These are phyloP conservation scores for Leptatherina wallacei DNA, from an alignment of 2,797 vertebrate genomes.

Conservation along the genomic window DNA sequence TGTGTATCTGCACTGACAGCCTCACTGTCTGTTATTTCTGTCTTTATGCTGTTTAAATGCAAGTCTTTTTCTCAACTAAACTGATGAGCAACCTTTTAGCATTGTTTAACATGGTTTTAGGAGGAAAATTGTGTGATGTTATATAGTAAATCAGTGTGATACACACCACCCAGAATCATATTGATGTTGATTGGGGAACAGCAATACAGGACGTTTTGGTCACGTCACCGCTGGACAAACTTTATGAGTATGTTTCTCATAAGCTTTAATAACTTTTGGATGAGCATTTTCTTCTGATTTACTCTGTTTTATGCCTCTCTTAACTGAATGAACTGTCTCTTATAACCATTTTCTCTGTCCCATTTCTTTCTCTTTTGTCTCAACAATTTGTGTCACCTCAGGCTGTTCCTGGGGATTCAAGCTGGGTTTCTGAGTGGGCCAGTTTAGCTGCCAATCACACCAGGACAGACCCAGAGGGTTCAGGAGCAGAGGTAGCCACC, in stretches of 20 bases:
- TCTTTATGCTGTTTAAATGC: conserved; percentile 16
- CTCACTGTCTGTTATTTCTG: conserved; percentile 21
- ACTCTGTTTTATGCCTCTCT: not conserved
- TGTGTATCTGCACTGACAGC: conserved; percentile 15
- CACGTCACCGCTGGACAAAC: not conserved
- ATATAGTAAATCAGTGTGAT: not conserved
- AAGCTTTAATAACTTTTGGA: conserved; percentile 4
- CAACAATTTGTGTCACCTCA: conserved; percentile 41
- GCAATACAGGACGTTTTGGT: not conserved
- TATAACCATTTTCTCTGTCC: conserved; percentile 14
- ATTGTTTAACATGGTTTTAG: not conserved
- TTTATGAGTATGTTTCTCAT: not conserved
- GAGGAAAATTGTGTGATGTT: not conserved
- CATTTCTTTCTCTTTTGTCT: conserved; percentile 9
- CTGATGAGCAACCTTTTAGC: not conserved
- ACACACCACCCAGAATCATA: not conserved
- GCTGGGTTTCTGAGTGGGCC: conserved; percentile 97
- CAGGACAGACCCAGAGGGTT: conserved; percentile 91
- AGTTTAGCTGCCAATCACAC: conserved; percentile 95
- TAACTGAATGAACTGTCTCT: conserved; percentile 17
- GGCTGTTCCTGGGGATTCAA: conserved; percentile 80
- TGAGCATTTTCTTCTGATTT: not conserved
- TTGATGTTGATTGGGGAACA: not conserved
- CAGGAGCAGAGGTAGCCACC: conserved; percentile 84
- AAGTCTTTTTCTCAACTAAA: not conserved